Conservation (phyloP, 2,797 vertebrate species). For the Chloroceryle amazona region DNA sequence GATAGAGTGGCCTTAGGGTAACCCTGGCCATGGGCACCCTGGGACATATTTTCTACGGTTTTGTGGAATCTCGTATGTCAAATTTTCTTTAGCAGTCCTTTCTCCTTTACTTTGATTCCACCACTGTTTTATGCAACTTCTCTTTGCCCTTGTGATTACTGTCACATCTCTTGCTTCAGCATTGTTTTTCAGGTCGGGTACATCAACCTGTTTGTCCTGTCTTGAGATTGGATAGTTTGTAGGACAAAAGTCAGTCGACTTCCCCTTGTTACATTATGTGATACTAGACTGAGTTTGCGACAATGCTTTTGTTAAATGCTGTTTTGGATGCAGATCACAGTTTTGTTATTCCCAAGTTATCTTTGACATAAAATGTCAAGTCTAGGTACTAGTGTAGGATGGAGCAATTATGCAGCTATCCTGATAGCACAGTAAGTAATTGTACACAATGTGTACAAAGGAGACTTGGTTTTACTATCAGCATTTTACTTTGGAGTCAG, state of each 20-base stretch:
- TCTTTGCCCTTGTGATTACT: neutral
- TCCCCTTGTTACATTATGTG: neutral
- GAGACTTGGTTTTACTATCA: neutral
- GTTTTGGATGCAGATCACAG: neutral
- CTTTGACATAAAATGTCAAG: neutral
- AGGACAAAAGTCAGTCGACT: fast-evolving
- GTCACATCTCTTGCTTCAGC: neutral
- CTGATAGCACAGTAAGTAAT: too few species aligned
- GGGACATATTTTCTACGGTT: fast-evolving
- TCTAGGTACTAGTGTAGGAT: neutral
- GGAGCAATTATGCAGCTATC: too few species aligned
- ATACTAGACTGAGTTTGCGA: neutral
- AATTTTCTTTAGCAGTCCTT: neutral
- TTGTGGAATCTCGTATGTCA: neutral
- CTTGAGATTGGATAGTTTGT: neutral
- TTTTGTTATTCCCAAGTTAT: neutral
- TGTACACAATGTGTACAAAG: neutral
- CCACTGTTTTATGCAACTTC: neutral
- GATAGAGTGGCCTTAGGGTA: neutral
- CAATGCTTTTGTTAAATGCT: neutral
- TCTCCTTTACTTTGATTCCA: neutral
- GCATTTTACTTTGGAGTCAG: neutral
- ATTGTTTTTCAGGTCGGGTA: neutral
- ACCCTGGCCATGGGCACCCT: neutral
- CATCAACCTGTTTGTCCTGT: neutral